Base-by-base conservation (phyloP, 2,113 vertebrate species). In the Halichoeres trimaculatus region DNA sequence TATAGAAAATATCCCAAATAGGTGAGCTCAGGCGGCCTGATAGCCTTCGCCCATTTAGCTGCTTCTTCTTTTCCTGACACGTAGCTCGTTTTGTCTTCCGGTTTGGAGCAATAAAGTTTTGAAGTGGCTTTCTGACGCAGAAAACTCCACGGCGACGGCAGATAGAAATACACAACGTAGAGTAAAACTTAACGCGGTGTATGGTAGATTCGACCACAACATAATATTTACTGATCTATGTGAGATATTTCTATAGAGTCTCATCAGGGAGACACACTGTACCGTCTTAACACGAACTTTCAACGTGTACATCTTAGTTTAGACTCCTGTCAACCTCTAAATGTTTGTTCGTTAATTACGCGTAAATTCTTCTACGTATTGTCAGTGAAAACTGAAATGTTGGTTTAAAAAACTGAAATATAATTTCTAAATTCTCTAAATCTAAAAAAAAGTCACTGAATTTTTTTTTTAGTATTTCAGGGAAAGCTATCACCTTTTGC, bases 41-140 rank as follows among this genome's bases (percentile, higher is more conserved):
- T 36, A 26, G 73, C 48, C 50, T 64, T 80, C 60, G 41, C 74
- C 66, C 78, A 40, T 80, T 79, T 65, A 83, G 71, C 61, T 3
- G 70, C 52, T 11, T 52, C 56, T 62, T 24, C 41, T 58, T 48
- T 90, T 85, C 89, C 86, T 91, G 94, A 94, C 94, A 95, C 94
- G 94, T 95, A 88, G 86, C 61, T 71, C 45, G 59, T 64, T 70
- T 16, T 81, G 76, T 72, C 81, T 89, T 91, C 88, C 87, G 80
- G 67, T 59, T 56, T 23, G 19, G 74, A 19, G 73, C 70, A 93
- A 92, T 93, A 92, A 93, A 93, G 92, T 90, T 94, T 19, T 81
- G 10, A 2, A 24, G 47, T 23, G 24, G 54, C 41, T 13, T 30
- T 22, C 2, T 85, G 86, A 93, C 87, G 90, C 84, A 77, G 40